Conservation (phyloP, 2,888 invertebrate genomes). For the Tortrix viridana region DNA sequence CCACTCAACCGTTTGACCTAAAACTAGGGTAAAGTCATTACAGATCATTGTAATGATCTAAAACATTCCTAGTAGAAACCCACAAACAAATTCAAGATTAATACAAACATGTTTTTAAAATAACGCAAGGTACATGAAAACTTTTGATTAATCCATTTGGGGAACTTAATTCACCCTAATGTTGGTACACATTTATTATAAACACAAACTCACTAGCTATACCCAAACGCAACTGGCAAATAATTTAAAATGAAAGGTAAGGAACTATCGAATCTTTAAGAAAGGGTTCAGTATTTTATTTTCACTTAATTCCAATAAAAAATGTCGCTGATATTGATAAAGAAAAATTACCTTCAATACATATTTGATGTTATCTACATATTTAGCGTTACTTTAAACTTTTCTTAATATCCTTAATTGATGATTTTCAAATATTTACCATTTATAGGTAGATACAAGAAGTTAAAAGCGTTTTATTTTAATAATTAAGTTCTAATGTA, state of each 20-base stretch:
- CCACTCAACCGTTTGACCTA: no score
- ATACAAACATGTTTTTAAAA: constrained; percentile 23
- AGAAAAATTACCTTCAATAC: no score
- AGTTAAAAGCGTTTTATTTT: no score
- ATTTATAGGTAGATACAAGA: no score
- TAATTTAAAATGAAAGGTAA: constrained; percentile 43
- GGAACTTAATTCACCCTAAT: constrained; percentile 36
- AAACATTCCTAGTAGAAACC: neutral
- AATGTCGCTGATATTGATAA: neutral
- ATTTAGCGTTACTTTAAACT: no score
- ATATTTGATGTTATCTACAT: no score
- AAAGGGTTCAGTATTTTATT: constrained; percentile 13
- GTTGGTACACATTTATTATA: constrained; percentile 29
- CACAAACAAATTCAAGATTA: constrained; percentile 9
- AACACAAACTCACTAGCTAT: constrained; percentile 14
- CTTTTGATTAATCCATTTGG: constrained; percentile 38
- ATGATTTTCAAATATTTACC: no score
- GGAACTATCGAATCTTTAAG: neutral
- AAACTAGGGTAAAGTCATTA: no score
- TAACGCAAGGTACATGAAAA: constrained; percentile 17
- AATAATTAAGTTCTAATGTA: no score
- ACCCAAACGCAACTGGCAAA: constrained; percentile 48
- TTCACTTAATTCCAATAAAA: neutral
- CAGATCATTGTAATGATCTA: no score
- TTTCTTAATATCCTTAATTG: no score